Evolutionary conservation across 2,113 vertebrate genomes (phyloP).

Genomic region (Cisticola juncidis): DNA sequence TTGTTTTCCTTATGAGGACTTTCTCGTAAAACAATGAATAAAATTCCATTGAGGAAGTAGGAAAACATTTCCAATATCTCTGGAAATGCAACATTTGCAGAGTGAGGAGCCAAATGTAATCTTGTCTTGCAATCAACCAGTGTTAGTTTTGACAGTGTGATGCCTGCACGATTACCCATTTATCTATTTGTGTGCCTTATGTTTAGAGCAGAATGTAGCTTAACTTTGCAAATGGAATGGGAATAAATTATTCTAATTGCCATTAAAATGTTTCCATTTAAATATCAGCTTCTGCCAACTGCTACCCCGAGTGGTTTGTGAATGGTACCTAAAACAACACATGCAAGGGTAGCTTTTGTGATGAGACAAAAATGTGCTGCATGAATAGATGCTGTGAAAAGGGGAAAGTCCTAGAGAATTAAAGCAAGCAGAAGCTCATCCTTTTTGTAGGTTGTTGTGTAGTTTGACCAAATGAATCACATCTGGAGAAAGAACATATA

Average conservation of each 20-base stretch:
- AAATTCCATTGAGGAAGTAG: not conserved
- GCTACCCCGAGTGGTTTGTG: not conserved
- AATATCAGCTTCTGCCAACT: not conserved
- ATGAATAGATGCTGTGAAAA: not conserved
- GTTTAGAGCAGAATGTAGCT: not conserved
- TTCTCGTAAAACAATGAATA: not conserved
- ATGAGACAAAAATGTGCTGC: not conserved
- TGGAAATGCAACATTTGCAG: not conserved
- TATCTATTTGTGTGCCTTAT: not conserved
- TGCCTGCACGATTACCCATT: not conserved
- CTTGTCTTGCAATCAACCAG: not conserved
- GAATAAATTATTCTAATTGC: conserved; percentile 33
- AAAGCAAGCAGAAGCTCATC: not conserved
- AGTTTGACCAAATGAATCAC: not conserved
- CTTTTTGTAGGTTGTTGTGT: not conserved
- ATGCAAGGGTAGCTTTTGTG: not conserved
- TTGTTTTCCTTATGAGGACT: not conserved
- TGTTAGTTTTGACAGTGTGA: not conserved
- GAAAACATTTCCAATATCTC: not conserved
- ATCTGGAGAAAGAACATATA: not conserved
- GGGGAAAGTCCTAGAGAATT: not conserved
- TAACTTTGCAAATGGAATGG: not conserved
- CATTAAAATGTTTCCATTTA: conserved; percentile 10
- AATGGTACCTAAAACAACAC: not conserved
- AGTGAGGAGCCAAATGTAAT: not conserved